These are phyloP conservation scores for Agriopis aurantiaria DNA, from an alignment of 2,888 invertebrate genomes.

Conservation along the genomic window DNA sequence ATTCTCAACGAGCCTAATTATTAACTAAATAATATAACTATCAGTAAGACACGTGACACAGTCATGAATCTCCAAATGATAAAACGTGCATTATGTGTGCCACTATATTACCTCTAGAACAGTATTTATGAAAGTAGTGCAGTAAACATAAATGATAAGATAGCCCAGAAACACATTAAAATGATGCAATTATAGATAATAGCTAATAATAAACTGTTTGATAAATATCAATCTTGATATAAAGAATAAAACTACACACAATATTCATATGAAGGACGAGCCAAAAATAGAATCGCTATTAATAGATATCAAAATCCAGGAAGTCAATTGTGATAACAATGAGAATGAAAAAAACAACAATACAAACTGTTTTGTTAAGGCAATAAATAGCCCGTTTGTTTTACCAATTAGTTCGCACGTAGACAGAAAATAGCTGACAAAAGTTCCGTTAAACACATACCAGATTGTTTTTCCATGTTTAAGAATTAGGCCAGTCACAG, in stretches of 20 bases:
- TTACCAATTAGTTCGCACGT: neutral
- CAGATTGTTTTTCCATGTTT: conserved; percentile 29
- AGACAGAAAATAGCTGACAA: neutral
- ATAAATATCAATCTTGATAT: conserved; percentile 11
- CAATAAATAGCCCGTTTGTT: neutral
- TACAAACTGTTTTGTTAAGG: neutral
- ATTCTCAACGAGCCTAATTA: neutral
- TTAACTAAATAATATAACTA: neutral
- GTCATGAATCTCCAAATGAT: neutral
- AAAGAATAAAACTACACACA: conserved; percentile 15
- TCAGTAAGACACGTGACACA: neutral
- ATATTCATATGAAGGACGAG: conserved; percentile 27
- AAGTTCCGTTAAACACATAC: conserved; percentile 8
- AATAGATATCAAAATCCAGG: conserved; percentile 30
- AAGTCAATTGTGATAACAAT: conserved; percentile 33
- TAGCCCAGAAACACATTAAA: conserved; percentile 16
- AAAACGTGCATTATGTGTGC: neutral
- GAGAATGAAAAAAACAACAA: conserved; percentile 22
- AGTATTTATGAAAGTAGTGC: conserved; percentile 12
- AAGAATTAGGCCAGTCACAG: conserved; percentile 57
- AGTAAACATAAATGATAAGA: conserved; percentile 7
- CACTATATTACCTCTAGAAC: neutral
- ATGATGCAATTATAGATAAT: conserved; percentile 18
- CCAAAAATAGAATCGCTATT: conserved; percentile 31
- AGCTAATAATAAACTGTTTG: conserved; percentile 3